Evolutionary conservation across 2,797 vertebrate genomes (phyloP).

Genomic region (Melanogrammus aeglefinus): DNA sequence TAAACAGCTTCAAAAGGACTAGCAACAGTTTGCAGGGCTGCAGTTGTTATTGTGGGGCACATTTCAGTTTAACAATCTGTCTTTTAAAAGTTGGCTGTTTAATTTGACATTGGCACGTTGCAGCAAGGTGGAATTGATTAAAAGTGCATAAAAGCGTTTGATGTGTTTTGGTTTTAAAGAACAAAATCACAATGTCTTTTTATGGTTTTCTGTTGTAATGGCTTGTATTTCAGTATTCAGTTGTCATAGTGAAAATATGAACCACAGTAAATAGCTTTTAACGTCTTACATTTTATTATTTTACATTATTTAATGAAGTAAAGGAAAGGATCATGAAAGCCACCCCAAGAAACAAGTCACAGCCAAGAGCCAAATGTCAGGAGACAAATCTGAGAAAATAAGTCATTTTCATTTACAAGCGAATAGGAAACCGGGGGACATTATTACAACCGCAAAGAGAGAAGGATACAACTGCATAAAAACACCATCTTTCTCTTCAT

Average conservation of each 20-base stretch:
- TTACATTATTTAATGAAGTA: constrained; percentile 59
- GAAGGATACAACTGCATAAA: constrained; percentile 34
- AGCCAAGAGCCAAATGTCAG: constrained; percentile 41
- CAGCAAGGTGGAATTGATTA: no score
- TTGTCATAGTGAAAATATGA: not conserved
- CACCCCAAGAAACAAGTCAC: constrained; percentile 31
- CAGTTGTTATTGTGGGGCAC: not conserved
- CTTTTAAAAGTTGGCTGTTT: no score
- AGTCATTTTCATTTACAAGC: constrained; percentile 65
- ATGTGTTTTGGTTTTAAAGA: no score
- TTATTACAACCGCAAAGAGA: constrained; percentile 46
- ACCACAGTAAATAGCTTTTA: not conserved
- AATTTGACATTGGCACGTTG: no score
- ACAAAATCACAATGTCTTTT: no score
- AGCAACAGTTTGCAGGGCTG: not conserved
- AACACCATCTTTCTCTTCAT: constrained; percentile 36
- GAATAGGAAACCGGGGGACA: constrained; percentile 38
- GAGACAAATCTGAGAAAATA: constrained; percentile 44
- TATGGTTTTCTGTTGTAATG: not conserved
- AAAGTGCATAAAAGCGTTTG: no score
- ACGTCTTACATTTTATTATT: not conserved
- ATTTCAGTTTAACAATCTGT: no score
- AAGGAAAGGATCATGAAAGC: constrained; percentile 34
- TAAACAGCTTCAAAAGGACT: not conserved
- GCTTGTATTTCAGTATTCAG: not conserved